Evolutionary conservation across 2,888 invertebrate species (phyloP).

Genomic region (Pollenia labialis): DNA sequence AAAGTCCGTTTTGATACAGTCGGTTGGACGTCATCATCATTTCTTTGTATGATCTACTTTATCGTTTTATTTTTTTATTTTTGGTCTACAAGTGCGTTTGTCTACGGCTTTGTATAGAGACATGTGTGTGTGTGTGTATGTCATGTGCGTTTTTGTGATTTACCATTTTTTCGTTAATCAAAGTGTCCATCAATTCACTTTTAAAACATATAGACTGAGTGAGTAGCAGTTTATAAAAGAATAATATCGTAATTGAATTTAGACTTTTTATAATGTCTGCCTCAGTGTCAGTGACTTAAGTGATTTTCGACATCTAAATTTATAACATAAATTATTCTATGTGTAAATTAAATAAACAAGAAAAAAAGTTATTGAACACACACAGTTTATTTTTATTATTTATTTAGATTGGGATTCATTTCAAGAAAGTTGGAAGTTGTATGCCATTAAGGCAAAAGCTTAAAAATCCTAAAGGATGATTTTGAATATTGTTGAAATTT

Average conservation of each 20-base stretch:
- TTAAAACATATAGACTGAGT: slow-evolving; percentile 9
- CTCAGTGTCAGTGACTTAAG: no score
- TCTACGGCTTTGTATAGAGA: background rate
- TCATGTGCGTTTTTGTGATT: background rate
- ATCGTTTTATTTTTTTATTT: background rate
- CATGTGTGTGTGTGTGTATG: background rate
- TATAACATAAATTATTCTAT: no score
- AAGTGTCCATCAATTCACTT: slow-evolving; percentile 60
- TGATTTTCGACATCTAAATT: no score
- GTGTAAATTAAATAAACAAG: no score
- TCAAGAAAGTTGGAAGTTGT: no score
- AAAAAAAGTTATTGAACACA: no score
- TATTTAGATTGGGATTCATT: no score
- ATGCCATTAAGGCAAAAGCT: no score
- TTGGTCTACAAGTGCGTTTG: background rate
- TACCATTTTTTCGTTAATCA: slow-evolving; percentile 47
- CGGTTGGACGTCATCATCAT: slow-evolving; percentile 56
- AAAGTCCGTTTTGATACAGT: slow-evolving; percentile 59
- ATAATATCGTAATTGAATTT: background rate
- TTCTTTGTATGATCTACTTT: slow-evolving; percentile 45
- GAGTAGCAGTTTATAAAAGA: slow-evolving; percentile 31
- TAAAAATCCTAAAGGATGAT: no score
- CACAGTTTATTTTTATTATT: no score
- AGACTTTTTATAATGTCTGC: background rate
- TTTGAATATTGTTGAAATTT: no score